phyloP scores from a whole-genome alignment of 2,113 vertebrate genomes.

The Silurus meridionalis region DNA sequence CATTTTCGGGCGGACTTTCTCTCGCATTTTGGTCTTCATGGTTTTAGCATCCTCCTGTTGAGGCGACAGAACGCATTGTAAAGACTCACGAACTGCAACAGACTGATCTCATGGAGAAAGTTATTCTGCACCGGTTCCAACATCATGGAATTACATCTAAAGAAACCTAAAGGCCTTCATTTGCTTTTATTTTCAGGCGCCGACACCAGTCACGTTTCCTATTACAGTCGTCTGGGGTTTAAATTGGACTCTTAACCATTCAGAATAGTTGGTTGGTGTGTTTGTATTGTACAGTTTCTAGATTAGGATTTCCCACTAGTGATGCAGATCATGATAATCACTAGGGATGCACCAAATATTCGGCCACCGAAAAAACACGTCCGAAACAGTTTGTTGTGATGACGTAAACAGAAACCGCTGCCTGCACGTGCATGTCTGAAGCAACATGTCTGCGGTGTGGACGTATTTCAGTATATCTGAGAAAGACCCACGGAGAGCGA shows the following conservation, averaged over 20 bases:
- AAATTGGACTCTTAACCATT: background rate
- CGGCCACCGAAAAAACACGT: no score
- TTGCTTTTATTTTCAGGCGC: background rate
- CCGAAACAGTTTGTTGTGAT: no score
- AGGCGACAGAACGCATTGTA: background rate
- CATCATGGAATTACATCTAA: no score
- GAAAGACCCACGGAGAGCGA: no score
- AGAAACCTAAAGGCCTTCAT: background rate
- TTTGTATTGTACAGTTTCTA: no score
- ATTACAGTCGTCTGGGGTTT: background rate
- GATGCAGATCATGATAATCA: background rate
- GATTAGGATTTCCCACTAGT: background rate
- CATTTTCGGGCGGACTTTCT: conserved; percentile 94
- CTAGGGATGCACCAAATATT: no score
- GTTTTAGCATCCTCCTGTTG: conserved; percentile 91
- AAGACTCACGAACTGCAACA: background rate
- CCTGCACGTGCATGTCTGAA: no score
- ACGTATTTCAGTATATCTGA: no score
- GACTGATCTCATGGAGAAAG: background rate
- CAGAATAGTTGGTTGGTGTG: no score
- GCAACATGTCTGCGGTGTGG: no score
- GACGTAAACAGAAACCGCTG: no score
- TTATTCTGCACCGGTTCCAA: background rate
- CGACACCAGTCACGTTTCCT: background rate
- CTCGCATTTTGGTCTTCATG: conserved; percentile 96